These are phyloP conservation scores for Bujurquina vittata DNA, from an alignment of 2,113 vertebrate species.

Conservation along the genomic window DNA sequence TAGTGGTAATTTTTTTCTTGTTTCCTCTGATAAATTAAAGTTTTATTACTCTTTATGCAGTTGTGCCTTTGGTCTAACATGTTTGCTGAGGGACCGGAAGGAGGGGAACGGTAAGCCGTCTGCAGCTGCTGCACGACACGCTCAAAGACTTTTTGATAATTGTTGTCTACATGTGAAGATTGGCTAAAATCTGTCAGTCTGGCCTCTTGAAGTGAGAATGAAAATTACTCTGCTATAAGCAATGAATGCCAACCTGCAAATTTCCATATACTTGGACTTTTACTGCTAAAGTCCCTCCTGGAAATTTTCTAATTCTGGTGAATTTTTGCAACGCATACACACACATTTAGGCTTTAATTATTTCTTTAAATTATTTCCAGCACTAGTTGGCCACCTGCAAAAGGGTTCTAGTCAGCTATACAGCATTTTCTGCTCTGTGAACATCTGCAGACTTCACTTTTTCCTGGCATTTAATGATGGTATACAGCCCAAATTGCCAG, in stretches of 20 bases:
- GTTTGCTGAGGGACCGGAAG: background rate
- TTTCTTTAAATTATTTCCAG: background rate
- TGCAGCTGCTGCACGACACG: background rate
- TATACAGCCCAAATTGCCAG: background rate
- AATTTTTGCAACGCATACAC: background rate
- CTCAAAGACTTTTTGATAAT: background rate
- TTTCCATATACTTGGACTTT: background rate
- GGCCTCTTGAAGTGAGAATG: background rate
- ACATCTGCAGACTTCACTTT: background rate
- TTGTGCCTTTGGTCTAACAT: constrained; percentile 1
- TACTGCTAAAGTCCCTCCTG: background rate
- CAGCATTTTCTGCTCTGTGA: background rate
- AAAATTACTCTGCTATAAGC: background rate
- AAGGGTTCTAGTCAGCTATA: background rate
- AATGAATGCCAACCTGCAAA: background rate
- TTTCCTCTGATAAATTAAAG: constrained; percentile 17
- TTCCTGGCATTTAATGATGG: background rate
- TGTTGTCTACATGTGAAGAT: background rate
- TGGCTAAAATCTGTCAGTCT: background rate
- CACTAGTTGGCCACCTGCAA: background rate
- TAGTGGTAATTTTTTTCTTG: constrained; percentile 24
- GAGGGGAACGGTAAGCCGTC: background rate
- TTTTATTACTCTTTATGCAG: constrained; percentile 13
- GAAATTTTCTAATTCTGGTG: background rate
- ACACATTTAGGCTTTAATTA: background rate